Evolutionary conservation across 2,888 invertebrate genomes (phyloP).

Genomic region (Lymantria dispar): DNA sequence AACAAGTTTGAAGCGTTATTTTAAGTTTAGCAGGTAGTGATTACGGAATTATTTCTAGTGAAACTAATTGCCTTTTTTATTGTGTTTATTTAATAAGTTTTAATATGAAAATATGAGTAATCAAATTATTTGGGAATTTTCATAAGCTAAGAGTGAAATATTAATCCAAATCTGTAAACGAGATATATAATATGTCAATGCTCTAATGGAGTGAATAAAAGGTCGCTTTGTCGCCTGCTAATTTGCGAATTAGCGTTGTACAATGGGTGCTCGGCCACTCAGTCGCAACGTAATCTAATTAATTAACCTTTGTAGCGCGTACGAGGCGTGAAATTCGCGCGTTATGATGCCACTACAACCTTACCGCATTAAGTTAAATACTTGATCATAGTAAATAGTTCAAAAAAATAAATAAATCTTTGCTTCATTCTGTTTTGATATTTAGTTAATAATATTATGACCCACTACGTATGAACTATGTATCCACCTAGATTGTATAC

Average conservation of each 20-base stretch:
- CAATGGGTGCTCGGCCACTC: constrained; percentile 66
- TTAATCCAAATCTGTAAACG: constrained; percentile 47
- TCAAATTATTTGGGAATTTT: constrained; percentile 7
- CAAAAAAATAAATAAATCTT: too few species aligned
- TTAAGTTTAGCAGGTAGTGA: background rate
- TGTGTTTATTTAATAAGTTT: background rate
- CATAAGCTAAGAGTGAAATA: constrained; percentile 8
- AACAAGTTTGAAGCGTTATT: constrained; percentile 22
- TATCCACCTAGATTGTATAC: too few species aligned
- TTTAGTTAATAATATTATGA: too few species aligned
- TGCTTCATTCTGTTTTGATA: too few species aligned
- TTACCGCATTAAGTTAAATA: background rate
- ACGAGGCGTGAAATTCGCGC: constrained; percentile 34
- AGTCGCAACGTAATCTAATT: constrained; percentile 67
- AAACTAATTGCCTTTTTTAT: constrained; percentile 1
- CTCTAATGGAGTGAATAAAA: constrained; percentile 55
- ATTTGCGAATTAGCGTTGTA: constrained; percentile 71
- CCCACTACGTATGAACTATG: too few species aligned
- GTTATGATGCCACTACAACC: constrained; percentile 16
- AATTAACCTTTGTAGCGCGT: constrained; percentile 64
- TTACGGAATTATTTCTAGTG: background rate
- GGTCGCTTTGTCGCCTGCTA: constrained; percentile 61
- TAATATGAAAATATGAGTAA: background rate
- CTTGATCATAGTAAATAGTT: too few species aligned
- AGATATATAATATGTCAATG: constrained; percentile 50